A percentile compares a stretch with the other conserved stretches of the same genome.
Conservation (phyloP, 2,797 vertebrate genomes). For the Natrix natrix region DNA sequence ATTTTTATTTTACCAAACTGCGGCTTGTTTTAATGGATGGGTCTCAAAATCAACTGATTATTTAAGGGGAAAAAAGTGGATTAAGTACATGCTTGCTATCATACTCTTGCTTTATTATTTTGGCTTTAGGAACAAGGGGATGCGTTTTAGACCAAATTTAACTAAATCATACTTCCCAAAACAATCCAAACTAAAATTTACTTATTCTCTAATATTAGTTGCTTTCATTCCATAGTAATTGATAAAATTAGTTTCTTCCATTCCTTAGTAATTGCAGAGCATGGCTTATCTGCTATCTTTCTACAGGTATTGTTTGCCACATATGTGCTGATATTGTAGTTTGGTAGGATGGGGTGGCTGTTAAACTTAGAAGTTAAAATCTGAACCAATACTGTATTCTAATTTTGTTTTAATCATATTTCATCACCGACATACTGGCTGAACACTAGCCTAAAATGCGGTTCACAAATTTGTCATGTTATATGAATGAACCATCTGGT, state of each 20-base stretch:
- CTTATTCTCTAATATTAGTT: neutral
- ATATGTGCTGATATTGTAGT: neutral
- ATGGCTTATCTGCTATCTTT: neutral
- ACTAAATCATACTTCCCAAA: neutral
- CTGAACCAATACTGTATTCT: neutral
- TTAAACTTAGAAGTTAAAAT: neutral
- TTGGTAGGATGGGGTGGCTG: neutral
- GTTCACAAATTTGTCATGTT: neutral
- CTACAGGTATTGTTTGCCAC: neutral
- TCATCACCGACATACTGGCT: neutral
- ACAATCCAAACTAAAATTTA: neutral
- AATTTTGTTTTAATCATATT: neutral
- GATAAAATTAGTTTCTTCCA: neutral
- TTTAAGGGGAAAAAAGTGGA: neutral
- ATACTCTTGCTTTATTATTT: neutral
- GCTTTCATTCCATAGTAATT: neutral
- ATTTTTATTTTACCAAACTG: neutral
- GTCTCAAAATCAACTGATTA: neutral
- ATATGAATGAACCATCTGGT: neutral
- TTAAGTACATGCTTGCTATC: neutral
- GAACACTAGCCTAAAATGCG: neutral
- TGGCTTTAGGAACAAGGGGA: neutral
- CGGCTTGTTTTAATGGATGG: neutral
- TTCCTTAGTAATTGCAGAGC: neutral
- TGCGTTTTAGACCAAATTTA: neutral